These are phyloP conservation scores for Leptonema lineaticorne DNA, from an alignment of 1,140 invertebrate species.

Conservation along the genomic window DNA sequence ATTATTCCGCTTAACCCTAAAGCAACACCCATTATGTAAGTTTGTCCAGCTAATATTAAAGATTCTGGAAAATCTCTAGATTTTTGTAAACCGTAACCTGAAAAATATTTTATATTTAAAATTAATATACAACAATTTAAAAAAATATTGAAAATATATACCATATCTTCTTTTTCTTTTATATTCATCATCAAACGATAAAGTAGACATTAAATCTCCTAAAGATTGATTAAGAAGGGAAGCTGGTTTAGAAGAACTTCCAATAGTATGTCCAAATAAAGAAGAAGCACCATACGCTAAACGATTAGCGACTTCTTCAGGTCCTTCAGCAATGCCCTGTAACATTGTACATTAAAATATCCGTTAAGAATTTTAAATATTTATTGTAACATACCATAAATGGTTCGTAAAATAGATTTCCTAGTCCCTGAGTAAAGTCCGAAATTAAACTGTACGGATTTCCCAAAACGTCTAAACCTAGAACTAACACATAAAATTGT, in stretches of 20 bases:
- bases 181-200: constrained; percentile 74
- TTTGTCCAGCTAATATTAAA: constrained; percentile 58
- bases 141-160: neutral
- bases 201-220: constrained; percentile 63
- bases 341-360: neutral
- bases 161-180: constrained; percentile 55
- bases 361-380: neutral
- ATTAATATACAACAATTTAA: neutral
- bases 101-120: constrained; percentile 10
- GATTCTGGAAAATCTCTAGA: constrained; percentile 62
- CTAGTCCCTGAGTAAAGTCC: constrained; percentile 68
- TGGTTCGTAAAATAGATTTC: constrained; percentile 74
- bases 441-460: constrained; percentile 81
- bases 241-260: constrained; percentile 46
- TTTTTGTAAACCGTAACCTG: constrained; percentile 42
- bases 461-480: constrained; percentile 87
- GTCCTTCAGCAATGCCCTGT: constrained; percentile 37
- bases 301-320: constrained; percentile 38
- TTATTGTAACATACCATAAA: constrained; percentile 55
- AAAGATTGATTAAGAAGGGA: constrained; percentile 51
- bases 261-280: constrained; percentile 67
- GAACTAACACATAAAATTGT: constrained; percentile 85
- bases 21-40: constrained; percentile 65
- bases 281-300: constrained; percentile 41
- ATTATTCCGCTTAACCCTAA: constrained; percentile 69